Evolutionary conservation across 2,888 invertebrate species (phyloP).

Genomic region (Sphaerolaimus hirsutus): DNA sequence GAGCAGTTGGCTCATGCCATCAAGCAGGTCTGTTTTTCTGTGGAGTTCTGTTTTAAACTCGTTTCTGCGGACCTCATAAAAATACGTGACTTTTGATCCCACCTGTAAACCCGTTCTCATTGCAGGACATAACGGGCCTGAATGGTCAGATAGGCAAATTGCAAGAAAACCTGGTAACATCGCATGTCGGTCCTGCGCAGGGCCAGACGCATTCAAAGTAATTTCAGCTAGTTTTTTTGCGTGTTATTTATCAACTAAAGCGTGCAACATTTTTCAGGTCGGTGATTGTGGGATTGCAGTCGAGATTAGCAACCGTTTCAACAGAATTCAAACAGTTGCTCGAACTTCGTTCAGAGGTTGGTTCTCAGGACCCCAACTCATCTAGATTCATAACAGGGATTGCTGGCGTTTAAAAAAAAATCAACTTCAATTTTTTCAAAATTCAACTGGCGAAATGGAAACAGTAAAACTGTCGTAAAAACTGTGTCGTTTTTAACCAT

Average conservation of each 20-base stretch:
- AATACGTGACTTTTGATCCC: not conserved
- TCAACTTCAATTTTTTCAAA: not conserved
- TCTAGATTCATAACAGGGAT: not conserved
- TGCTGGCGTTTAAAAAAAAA: not conserved
- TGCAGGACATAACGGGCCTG: constrained; percentile 55
- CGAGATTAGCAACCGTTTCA: constrained; percentile 82
- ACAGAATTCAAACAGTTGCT: constrained; percentile 88
- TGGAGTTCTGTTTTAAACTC: not conserved
- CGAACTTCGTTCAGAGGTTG: constrained; percentile 73
- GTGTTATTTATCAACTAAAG: constrained; percentile 37
- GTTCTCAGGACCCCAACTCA: not conserved
- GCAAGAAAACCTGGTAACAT: constrained; percentile 26
- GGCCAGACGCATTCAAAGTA: not conserved
- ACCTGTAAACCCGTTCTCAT: not conserved
- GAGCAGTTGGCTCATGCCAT: constrained; percentile 90
- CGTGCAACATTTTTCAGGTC: too few relatives aligned
- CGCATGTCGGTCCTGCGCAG: not conserved
- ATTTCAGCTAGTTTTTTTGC: not conserved
- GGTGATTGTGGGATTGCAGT: constrained; percentile 56
- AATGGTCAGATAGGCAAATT: constrained; percentile 83
- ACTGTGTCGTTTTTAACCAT: not conserved
- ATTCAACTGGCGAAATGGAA: not conserved
- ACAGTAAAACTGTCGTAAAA: not conserved
- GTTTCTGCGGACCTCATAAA: not conserved
- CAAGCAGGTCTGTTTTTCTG: constrained; percentile 38